Conservation (phyloP, 2,113 vertebrate genomes). For the Phalacrocorax pelagicus region DNA sequence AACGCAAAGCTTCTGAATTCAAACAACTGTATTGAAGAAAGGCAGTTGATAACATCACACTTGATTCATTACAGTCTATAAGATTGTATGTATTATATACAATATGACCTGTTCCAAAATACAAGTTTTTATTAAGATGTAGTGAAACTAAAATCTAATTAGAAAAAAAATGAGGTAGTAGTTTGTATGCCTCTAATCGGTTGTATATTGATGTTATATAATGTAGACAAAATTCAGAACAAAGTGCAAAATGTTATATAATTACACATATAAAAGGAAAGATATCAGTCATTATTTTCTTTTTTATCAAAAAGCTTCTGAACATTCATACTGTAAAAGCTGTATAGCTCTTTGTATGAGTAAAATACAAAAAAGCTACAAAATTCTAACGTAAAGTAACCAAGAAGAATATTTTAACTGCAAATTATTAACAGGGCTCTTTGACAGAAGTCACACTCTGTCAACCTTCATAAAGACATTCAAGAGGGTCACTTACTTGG, state of each 20-base stretch:
- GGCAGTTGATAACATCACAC: background rate
- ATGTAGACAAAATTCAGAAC: background rate
- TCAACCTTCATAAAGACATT: background rate
- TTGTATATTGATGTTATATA: background rate
- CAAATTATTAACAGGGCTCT: background rate
- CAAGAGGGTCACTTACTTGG: background rate
- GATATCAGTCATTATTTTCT: background rate
- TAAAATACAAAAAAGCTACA: background rate
- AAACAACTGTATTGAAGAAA: background rate
- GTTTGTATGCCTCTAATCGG: background rate
- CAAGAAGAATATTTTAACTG: background rate
- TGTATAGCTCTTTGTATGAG: background rate
- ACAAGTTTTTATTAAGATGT: background rate
- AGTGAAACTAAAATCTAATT: background rate
- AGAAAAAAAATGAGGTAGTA: background rate
- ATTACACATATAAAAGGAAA: background rate
- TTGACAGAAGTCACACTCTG: background rate
- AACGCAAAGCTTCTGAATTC: background rate
- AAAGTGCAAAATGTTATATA: background rate
- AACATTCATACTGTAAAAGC: background rate
- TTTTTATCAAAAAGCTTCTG: background rate
- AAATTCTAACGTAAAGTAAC: background rate
- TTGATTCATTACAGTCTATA: background rate
- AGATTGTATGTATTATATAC: background rate
- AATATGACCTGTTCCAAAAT: background rate